Conservation (phyloP, 2,888 invertebrate genomes). For the Podabrus alpinus region DNA sequence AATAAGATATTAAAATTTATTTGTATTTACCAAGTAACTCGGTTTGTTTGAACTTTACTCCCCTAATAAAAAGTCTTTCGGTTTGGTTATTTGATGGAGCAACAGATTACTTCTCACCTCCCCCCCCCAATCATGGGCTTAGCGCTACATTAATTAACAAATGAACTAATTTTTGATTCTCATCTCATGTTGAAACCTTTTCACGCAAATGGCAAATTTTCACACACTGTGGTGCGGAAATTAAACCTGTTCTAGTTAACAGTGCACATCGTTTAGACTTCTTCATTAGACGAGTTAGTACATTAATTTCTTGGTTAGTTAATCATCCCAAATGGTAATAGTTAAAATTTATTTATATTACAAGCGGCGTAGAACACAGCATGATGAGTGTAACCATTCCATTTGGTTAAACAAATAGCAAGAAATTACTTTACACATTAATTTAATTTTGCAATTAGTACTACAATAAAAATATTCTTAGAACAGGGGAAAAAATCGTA, state of each 20-base stretch:
- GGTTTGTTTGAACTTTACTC: not conserved
- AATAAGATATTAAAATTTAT: not conserved
- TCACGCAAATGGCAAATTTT: slow-evolving; percentile 25
- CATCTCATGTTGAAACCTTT: slow-evolving; percentile 24
- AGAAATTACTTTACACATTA: not conserved
- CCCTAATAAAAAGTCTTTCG: not conserved
- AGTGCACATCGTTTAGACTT: slow-evolving; percentile 28
- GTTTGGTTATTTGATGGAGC: not conserved
- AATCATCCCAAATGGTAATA: not conserved
- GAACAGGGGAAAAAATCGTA: not conserved
- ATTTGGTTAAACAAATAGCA: not conserved
- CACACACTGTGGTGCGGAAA: slow-evolving; percentile 34
- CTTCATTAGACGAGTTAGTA: slow-evolving; percentile 19
- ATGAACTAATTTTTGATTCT: slow-evolving; percentile 28
- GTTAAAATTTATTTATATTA: not conserved
- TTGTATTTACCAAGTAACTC: not conserved
- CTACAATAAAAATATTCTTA: not conserved
- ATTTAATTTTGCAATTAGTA: not conserved
- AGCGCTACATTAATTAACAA: not conserved
- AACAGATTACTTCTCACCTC: no score
- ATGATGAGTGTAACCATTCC: not conserved
- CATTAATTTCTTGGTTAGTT: slow-evolving; percentile 16
- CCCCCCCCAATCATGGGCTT: no score
- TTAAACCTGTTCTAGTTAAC: slow-evolving; percentile 33
- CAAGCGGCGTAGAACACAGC: not conserved